Base-by-base conservation (phyloP, 2,888 invertebrate genomes). In the Pyrochroa serraticornis region DNA sequence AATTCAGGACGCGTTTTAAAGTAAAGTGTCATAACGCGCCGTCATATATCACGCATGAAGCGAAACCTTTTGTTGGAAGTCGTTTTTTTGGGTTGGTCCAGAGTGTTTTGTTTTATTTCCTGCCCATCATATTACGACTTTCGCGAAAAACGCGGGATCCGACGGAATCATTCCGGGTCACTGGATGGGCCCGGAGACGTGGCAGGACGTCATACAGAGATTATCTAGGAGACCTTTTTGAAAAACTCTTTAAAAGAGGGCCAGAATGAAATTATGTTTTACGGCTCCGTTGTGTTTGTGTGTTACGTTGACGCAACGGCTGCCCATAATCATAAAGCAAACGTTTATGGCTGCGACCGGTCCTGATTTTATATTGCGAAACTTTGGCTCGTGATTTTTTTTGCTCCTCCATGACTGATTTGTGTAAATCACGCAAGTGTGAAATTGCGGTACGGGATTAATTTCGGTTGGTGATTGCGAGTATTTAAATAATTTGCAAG, bases 201-300 rank as follows among this genome's bases (percentile, higher is more conserved):
- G 46, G n/a, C 31, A 5, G 22, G 5, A 22, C 22, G 22, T 22
- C 22, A 22, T 22, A 22, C 22, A 22, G 22, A 22, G 22, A 22
- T 22, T 22, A 22, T 22, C 22, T 22, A 22, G 22, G 22, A 22
- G 48, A 32, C 48, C 61, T 64, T 65, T 67, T 67, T 63, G 46
- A 64, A 64, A 65, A 65, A 65, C 65, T 64, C 62, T 64, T 22
- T 22, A 22, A 22, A 22, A 22, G 5, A 65, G 66, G 58, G 63
- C 35, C 58, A 60, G 65, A 68, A 68, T 68, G 66, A 66, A 68
- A 68, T 68, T 68, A 66, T 66, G 65, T 66, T 68, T 68, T 68
- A 68, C 55, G 63, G 58, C 54, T 61, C 43, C 58, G 60, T 49
- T 53, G 59, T 54, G 58, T 52, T 56, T 58, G 54, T 59, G 63